Evolutionary conservation across 2,113 vertebrate species (phyloP), one percentile per base, ranked within the genome.

Genomic region (Podarcis muralis): DNA sequence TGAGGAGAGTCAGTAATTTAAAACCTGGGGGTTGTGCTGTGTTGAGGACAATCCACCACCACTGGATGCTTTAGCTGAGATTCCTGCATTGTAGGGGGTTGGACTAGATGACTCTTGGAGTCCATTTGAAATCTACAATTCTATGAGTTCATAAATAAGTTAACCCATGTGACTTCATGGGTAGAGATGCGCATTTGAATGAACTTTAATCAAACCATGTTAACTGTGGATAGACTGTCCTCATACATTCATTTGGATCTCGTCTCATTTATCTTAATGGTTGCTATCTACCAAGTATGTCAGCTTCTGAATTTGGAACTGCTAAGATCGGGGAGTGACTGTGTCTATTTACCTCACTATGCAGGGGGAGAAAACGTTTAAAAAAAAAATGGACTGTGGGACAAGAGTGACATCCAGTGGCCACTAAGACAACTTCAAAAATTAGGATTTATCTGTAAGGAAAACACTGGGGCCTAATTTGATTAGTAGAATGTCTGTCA

Each of bases 321-420:
- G 35, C 16, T 62, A 8, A 27, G 35, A 9, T 75, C 59, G 57
- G 71, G 8, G 30, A 9, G 18, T 37, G 23, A 15, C 4, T 32
- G 7, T 6, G 43, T 35, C 15, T 35, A 37, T n/a, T 81, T 81
- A 37, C 8, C 35, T 40, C 27, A 22, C 5, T 68, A 1, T 35
- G n/a, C 15, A n/a, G 59, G 48, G 48, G 48, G 66, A 74, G 75
- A 20, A 25, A 35, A 0, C 59, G 40, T 43, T n/a, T n/a, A 3
- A n/a, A n/a, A 16, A 62, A n/a, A 32, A 6, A 23, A 4, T 75
- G 57, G 81, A 62, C 23, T 81, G 35, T 91, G 83, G 62, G 85
- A 32, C 43, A 69, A 85, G 80, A 30, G 84, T 72, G 93, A 82
- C 91, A 69, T 48, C 90, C 85, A 88, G 80, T 87, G 90, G 91